Evolutionary conservation across 2,113 vertebrate genomes (phyloP).

Genomic region (Nymphicus hollandicus): DNA sequence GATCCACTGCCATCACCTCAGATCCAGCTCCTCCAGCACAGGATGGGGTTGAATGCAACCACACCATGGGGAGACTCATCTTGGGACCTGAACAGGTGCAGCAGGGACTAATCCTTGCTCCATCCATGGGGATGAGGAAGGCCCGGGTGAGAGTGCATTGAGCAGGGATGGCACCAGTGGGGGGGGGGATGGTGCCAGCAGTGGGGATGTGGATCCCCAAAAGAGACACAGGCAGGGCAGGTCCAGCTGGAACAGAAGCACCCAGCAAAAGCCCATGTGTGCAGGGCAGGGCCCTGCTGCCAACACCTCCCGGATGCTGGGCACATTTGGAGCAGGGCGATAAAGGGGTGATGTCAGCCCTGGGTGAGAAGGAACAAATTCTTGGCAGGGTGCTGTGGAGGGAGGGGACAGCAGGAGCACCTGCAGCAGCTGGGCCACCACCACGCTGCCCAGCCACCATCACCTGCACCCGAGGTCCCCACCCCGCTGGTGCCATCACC

Average conservation of each 20-base stretch:
- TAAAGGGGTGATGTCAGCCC: conserved; percentile 11
- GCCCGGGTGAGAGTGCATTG: not conserved
- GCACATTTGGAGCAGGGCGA: not conserved
- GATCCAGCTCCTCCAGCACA: rapidly evolving
- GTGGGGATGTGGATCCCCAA: not conserved
- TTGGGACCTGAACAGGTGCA: rapidly evolving
- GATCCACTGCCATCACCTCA: rapidly evolving
- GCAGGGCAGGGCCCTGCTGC: not conserved
- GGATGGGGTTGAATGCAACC: rapidly evolving
- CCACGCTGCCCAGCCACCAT: rapidly evolving
- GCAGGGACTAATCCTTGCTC: not conserved
- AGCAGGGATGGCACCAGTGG: not conserved
- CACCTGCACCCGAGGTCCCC: rapidly evolving
- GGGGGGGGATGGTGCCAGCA: not conserved
- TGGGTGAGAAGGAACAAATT: not conserved
- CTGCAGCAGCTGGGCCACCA: not conserved
- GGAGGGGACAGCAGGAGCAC: not conserved
- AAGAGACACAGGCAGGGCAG: not conserved
- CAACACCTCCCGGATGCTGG: not conserved
- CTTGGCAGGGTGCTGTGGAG: conserved; percentile 3
- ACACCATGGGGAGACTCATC: not conserved
- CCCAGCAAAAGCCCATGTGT: rapidly evolving
- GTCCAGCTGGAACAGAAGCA: not conserved
- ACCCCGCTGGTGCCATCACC: not conserved
- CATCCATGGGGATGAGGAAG: not conserved